Evolutionary conservation across 2,888 invertebrate species (phyloP), one percentile per base, ranked within the genome.

Genomic region (Neoscelio sp.): DNA sequence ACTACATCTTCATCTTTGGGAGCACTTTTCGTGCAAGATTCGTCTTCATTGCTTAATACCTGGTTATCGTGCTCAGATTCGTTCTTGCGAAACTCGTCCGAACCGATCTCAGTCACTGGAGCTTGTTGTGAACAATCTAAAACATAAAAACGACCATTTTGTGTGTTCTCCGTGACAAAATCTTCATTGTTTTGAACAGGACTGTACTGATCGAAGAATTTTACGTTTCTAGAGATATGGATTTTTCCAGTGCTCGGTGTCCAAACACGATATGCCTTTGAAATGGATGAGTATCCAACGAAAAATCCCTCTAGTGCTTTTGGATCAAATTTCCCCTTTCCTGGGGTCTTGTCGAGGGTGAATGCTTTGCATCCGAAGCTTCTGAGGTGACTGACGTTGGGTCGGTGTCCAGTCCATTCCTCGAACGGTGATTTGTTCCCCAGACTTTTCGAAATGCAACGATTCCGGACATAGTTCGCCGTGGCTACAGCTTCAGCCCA

Each of bases 351-450:
- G 42, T 40, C 40, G 20, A 58, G 54, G 1, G 35, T 8, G 15
- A n/a, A 35, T n/a, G 28, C 35, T 17, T 54, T 54, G 33, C 8
- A 10, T 10, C 60, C 26, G 26, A 60, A 42, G 10, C 17, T 42
- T 8, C 28, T 2, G 1, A 42, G 12, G 28, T 60, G 60, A 13
- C 8, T 1, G 7, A 62, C 28, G 15, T 46, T 28, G 2, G 35
- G 62, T 13, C 10, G 15, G 5, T 62, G 23, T n/a, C 35, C 58
- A 8, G 15, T 42, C 73, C 73, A 74, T 6, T 15, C 17, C n/a
- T 65, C 56, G 30, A 15, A 52, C 1, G 52, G 65, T 2, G 50
- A 52, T 46, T 13, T 15, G 5, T 33, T 17, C 17, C 42, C 62
- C 4, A 62, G 10, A 8, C 33, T 48, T 18, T 33, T 62, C 1